Evolutionary conservation across 2,113 vertebrate genomes (phyloP).

Genomic region (Rhea americana): DNA sequence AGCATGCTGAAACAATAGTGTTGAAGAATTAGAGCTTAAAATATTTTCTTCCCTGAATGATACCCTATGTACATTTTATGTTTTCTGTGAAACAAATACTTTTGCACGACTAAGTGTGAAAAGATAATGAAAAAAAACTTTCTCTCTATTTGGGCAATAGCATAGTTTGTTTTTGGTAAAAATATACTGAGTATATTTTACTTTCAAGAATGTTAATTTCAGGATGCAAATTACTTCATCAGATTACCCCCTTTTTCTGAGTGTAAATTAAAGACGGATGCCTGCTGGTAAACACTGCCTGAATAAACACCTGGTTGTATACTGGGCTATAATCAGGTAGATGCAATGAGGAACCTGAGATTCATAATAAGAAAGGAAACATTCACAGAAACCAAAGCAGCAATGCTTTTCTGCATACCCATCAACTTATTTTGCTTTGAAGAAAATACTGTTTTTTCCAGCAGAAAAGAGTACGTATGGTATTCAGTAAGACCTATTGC

Average conservation of each 20-base stretch:
- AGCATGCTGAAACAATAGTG: slow-evolving; percentile 68
- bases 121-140: slow-evolving; percentile 23
- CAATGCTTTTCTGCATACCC: slow-evolving; percentile 59
- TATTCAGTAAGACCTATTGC: background rate
- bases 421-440: slow-evolving; percentile 55
- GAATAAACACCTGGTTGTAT: slow-evolving; percentile 22
- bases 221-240: slow-evolving; percentile 71
- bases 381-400: slow-evolving; percentile 61
- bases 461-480: background rate
- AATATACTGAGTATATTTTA: slow-evolving; percentile 55
- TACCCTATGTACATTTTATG: slow-evolving; percentile 14
- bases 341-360: slow-evolving; percentile 49
- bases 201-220: slow-evolving; percentile 65
- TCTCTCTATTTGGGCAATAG: background rate
- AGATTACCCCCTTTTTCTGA: slow-evolving; percentile 49
- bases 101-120: slow-evolving; percentile 25
- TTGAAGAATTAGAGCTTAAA: slow-evolving; percentile 72
- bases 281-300: slow-evolving; percentile 23
- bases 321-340: slow-evolving; percentile 40
- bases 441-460: slow-evolving; percentile 49
- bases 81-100: slow-evolving; percentile 9
- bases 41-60: slow-evolving; percentile 64
- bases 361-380: slow-evolving; percentile 57
- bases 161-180: slow-evolving; percentile 50
- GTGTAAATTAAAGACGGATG: slow-evolving; percentile 66